Base-by-base conservation (phyloP, 2,113 vertebrate species). In the Pardalotus punctatus region DNA sequence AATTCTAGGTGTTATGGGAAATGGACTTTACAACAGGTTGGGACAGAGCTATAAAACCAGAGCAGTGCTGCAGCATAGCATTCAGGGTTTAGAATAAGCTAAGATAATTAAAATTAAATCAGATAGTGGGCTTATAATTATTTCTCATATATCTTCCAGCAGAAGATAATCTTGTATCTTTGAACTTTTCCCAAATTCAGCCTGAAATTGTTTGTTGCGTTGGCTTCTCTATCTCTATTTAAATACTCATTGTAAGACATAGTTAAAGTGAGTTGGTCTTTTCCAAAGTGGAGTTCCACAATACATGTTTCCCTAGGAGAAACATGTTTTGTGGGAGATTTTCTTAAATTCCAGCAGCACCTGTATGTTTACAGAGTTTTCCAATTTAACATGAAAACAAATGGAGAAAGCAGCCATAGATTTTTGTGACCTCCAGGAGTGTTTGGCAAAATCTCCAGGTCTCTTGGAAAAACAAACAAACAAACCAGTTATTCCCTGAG, bases 71-170 rank as follows among this genome's bases (percentile, higher is more conserved):
- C 28, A 58, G 54, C 47, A 43, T 38, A 10, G 6, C 21, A 28
- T 42, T 72, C 29, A 12, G 42, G 45, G 54, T 76, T 94, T 89
- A 88, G 60, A 73, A 73, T 74, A 88, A 93, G 38, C 19, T 79
- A 50, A 86, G 54, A 47, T 56, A 82, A 94, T 94, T 92, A 86
- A 94, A 92, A 80, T 80, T 2, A 73, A 88, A 95, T 84, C 61
- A 91, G 78, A 89, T 65, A 90, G 62, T 43, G 4, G 48, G 31
- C 23, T 95, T 88, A 78, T 73, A 93, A 79, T 90, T 94, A 69
- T 62, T 90, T 93, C n/a, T 73, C 22, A 3, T 36, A 24, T 4
- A 13, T 83, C 88, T 92, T 93, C 67, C 51, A 73, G 9, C 16
- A 74, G 64, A n/a, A 86, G 53, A 62, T 70, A 66, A 65, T 64